Evolutionary conservation across 2,888 invertebrate genomes (phyloP).

Genomic region (Chaetoderma sp.): DNA sequence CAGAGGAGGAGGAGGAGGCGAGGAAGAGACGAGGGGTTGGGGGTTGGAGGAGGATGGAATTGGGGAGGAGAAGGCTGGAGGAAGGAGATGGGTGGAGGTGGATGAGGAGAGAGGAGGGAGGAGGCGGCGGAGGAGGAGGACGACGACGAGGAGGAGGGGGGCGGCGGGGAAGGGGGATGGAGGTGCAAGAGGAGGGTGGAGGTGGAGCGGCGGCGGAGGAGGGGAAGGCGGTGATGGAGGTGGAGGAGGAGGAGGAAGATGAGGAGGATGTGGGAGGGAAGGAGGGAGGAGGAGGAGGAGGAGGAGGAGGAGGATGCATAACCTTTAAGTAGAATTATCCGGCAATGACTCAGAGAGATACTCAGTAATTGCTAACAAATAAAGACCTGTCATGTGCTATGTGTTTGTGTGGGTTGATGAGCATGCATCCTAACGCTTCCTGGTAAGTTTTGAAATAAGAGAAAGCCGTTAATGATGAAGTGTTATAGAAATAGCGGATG

Average conservation of each 20-base stretch:
- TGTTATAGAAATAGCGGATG: no score
- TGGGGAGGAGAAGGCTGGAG: no score
- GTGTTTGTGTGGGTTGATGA: no score
- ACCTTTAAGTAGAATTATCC: neutral
- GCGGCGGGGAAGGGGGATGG: conserved; percentile 23
- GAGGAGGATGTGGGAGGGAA: conserved; percentile 17
- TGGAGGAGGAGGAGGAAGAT: conserved; percentile 18
- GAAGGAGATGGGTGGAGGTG: neutral
- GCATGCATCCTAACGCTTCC: no score
- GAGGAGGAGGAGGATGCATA: neutral
- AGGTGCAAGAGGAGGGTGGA: conserved; percentile 1
- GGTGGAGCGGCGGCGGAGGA: no score
- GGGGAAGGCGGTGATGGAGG: conserved; percentile 13
- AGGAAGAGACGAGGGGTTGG: neutral
- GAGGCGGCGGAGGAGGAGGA: no score
- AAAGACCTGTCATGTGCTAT: no score
- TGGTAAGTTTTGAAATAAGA: no score
- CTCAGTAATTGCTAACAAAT: no score
- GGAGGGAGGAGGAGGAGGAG: conserved; percentile 7
- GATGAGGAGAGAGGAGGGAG: no score
- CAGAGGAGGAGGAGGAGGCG: neutral
- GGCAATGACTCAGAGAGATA: neutral
- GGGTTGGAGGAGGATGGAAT: no score
- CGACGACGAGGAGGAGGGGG: neutral
- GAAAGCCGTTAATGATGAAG: no score